A percentile compares a stretch with the other conserved stretches of the same genome.
Evolutionary conservation across 2,888 invertebrate species (phyloP).

Genomic region (Pammene fasciana): DNA sequence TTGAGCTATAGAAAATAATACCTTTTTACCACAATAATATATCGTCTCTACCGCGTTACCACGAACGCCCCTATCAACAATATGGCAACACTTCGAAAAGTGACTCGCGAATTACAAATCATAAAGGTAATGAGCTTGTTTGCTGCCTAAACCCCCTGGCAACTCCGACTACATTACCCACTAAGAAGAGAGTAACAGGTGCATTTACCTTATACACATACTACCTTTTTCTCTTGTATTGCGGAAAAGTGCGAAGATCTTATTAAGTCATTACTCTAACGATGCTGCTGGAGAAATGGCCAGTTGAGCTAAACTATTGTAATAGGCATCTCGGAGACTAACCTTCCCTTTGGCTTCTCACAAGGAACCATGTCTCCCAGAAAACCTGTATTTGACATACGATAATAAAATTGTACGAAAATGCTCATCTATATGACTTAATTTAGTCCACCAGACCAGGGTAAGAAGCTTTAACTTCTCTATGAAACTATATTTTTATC

Average conservation of each 20-base stretch:
- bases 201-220: not conserved
- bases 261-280: conserved; percentile 41
- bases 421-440: too few species aligned
- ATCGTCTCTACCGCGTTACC: not conserved
- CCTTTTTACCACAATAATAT: not conserved
- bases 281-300: conserved; percentile 15
- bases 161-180: not conserved
- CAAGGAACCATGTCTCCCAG: too few species aligned
- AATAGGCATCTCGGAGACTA: not conserved
- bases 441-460: too few species aligned
- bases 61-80: not conserved
- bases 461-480: too few species aligned
- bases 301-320: conserved; percentile 4
- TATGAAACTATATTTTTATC: too few species aligned
- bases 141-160: conserved; percentile 33
- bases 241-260: conserved; percentile 27
- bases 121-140: conserved; percentile 27
- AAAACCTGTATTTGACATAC: too few species aligned
- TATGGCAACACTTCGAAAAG: conserved; percentile 49
- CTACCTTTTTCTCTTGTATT: conserved; percentile 1
- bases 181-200: conserved; percentile 10
- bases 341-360: not conserved
- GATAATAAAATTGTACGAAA: too few species aligned
- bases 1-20: not conserved
- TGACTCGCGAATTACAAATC: conserved; percentile 58